Percentiles rank a stretch among this genome's conserved stretches.
These are phyloP conservation scores for Pterophyllum scalare DNA, from an alignment of 2,113 vertebrate genomes.

Conservation along the genomic window DNA sequence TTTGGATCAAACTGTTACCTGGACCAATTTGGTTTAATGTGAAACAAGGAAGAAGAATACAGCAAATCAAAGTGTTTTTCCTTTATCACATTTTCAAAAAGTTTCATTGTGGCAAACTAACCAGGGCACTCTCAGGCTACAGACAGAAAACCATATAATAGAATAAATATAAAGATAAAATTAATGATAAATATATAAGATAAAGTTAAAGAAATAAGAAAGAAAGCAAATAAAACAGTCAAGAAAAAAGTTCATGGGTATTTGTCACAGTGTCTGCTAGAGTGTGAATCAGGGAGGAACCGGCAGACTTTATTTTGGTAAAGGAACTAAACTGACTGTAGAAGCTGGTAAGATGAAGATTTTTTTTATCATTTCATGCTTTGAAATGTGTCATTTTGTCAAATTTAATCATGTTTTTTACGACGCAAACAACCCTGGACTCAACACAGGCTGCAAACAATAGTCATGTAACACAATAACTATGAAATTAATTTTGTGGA, in stretches of 20 bases:
- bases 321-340: constrained; percentile 41
- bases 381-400: not conserved
- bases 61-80: not conserved
- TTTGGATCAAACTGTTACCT: not conserved
- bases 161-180: too few relatives aligned
- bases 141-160: too few relatives aligned
- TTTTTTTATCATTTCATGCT: fast-evolving
- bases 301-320: constrained; percentile 33
- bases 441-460: not conserved
- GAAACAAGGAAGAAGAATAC: fast-evolving
- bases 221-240: too few relatives aligned
- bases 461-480: fast-evolving
- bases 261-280: not conserved
- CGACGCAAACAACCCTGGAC: not conserved
- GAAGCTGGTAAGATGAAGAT: not conserved
- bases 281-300: not conserved
- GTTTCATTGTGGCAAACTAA: too few relatives aligned
- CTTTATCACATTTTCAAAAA: too few relatives aligned
- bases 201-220: too few relatives aligned
- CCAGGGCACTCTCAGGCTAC: too few relatives aligned
- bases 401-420: too few relatives aligned
- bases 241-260: not conserved
- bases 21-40: not conserved
- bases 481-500: fast-evolving
- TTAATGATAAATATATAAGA: too few relatives aligned